These are phyloP conservation scores for Opisthograptis luteolata DNA, from an alignment of 2,888 invertebrate species.

Conservation along the genomic window DNA sequence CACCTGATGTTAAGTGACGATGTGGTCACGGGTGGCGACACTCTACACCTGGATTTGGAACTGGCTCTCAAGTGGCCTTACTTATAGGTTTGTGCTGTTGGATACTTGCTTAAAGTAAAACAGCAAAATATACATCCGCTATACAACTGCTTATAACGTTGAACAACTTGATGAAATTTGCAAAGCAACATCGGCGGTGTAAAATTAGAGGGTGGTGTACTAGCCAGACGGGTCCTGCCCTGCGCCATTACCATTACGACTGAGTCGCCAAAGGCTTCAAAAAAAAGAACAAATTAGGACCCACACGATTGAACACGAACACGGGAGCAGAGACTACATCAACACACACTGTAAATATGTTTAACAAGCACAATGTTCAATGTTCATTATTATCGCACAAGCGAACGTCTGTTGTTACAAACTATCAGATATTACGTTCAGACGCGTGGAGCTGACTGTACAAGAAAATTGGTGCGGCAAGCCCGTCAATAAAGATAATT, in stretches of 20 bases:
- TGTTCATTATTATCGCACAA: no score
- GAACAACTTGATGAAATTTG: constrained; percentile 25
- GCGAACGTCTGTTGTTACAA: neutral
- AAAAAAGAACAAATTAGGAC: constrained; percentile 42
- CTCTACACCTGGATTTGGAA: no score
- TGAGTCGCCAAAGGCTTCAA: constrained; percentile 34
- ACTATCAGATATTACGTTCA: neutral
- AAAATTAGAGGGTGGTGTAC: constrained; percentile 31
- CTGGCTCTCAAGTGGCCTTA: no score
- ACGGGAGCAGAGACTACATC: no score
- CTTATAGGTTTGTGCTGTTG: no score
- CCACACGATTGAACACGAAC: constrained; percentile 12
- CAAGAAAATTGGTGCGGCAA: constrained; percentile 41
- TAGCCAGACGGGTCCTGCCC: constrained; percentile 28
- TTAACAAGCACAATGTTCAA: no score
- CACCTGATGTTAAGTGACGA: no score
- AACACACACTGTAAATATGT: no score
- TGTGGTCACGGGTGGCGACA: no score
- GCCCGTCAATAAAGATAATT: constrained; percentile 25
- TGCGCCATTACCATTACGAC: constrained; percentile 28
- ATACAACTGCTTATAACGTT: constrained; percentile 19
- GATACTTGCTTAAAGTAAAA: no score
- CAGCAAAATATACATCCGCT: constrained; percentile 11
- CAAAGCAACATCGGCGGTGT: constrained; percentile 26
- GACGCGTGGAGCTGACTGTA: neutral